Conservation (phyloP, 2,888 invertebrate species). For the Drosophila falleni region DNA sequence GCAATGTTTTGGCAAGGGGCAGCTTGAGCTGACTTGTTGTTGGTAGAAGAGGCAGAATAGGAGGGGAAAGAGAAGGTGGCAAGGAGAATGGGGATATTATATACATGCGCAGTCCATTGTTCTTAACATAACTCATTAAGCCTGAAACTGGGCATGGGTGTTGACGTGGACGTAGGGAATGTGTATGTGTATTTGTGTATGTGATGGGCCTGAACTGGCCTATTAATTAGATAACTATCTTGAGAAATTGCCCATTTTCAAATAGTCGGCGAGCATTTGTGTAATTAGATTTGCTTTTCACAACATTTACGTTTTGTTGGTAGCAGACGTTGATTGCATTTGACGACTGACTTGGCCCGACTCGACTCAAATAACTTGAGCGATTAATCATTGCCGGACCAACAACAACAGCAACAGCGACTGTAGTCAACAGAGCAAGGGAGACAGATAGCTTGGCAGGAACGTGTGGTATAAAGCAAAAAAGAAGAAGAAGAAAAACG, state of each 20-base stretch:
- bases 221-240: slow-evolving; percentile 86
- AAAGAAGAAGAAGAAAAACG: slow-evolving; percentile 21
- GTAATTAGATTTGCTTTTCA: slow-evolving; percentile 85
- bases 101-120: slow-evolving; percentile 63
- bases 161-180: slow-evolving; percentile 49
- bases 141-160: slow-evolving; percentile 58
- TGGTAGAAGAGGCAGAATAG: not conserved
- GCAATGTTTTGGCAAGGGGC: slow-evolving; percentile 67
- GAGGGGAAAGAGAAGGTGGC: not conserved
- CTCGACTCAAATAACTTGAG: slow-evolving; percentile 74
- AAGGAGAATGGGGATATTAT: slow-evolving; percentile 46
- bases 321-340: slow-evolving; percentile 71
- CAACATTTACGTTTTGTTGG: slow-evolving; percentile 78
- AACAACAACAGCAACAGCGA: slow-evolving; percentile 26
- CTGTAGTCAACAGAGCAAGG: not conserved
- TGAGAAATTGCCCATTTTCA: slow-evolving; percentile 85
- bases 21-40: slow-evolving; percentile 10
- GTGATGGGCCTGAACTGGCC: slow-evolving; percentile 56
- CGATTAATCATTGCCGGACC: slow-evolving; percentile 70
- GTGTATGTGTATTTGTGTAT: slow-evolving; percentile 21
- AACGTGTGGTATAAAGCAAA: slow-evolving; percentile 11
- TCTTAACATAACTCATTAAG: slow-evolving; percentile 80
- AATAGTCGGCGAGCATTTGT: slow-evolving; percentile 84
- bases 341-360: slow-evolving; percentile 59
- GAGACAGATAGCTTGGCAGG: slow-evolving; percentile 17